Percentiles rank a stretch among this genome's conserved stretches.
Conservation (phyloP, 2,888 invertebrate genomes). For the Dasysyrphus albostriatus region DNA sequence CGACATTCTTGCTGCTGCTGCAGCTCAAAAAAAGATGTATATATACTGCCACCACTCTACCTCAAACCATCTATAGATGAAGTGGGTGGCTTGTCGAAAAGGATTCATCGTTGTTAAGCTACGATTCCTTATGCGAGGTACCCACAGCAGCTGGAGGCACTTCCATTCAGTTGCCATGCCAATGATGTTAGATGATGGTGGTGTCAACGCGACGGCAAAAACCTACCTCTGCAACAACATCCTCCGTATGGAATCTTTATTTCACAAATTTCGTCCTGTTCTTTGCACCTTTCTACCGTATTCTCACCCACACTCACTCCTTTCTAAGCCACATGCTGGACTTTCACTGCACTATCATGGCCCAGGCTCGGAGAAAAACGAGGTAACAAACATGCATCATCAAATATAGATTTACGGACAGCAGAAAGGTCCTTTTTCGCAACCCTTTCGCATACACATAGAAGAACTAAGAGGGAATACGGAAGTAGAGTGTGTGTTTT, state of each 20-base stretch:
- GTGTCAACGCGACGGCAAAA: slow-evolving; percentile 74
- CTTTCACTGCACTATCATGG: slow-evolving; percentile 63
- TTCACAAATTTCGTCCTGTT: slow-evolving; percentile 64
- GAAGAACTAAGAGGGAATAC: slow-evolving; percentile 73
- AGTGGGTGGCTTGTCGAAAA: slow-evolving; percentile 33
- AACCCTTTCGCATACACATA: slow-evolving; percentile 72
- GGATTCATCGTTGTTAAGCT: slow-evolving; percentile 63
- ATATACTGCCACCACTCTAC: slow-evolving; percentile 7
- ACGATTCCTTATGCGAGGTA: slow-evolving; percentile 69
- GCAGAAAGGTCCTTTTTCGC: slow-evolving; percentile 74
- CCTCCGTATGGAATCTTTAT: slow-evolving; percentile 73
- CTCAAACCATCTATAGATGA: not conserved
- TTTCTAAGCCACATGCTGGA: slow-evolving; percentile 43
- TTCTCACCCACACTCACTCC: not conserved
- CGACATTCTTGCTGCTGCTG: slow-evolving; percentile 56
- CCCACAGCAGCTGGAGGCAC: slow-evolving; percentile 67
- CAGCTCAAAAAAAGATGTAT: slow-evolving; percentile 3
- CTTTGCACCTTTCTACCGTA: slow-evolving; percentile 12
- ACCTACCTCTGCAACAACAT: slow-evolving; percentile 59
- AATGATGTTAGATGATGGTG: slow-evolving; percentile 70
- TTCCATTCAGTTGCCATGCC: slow-evolving; percentile 69
- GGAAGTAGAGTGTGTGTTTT: slow-evolving; percentile 63
- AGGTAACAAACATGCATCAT: slow-evolving; percentile 76
- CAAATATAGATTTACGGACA: slow-evolving; percentile 76
- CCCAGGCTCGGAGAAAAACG: slow-evolving; percentile 61